Evolutionary conservation across 2,888 invertebrate genomes (phyloP).

Genomic region (Polydrusus tereticollis): DNA sequence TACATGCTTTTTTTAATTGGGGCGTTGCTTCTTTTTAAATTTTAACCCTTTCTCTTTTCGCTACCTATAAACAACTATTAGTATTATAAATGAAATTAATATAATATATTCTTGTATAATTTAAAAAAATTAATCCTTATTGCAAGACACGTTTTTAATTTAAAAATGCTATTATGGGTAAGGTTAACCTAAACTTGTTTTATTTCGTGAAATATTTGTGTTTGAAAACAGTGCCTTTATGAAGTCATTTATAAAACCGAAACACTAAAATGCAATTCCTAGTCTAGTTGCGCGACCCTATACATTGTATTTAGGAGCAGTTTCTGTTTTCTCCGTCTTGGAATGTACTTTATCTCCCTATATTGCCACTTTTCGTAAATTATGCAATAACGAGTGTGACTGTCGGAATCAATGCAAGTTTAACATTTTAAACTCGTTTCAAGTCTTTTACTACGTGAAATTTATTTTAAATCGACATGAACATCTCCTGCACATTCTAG

Average conservation of each 20-base stretch:
- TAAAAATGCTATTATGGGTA: too few species aligned
- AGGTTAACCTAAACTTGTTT: background rate
- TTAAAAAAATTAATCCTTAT: too few species aligned
- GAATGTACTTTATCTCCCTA: slow-evolving; percentile 42
- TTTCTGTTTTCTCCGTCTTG: slow-evolving; percentile 42
- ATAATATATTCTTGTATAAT: too few species aligned
- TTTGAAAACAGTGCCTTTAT: slow-evolving; percentile 17
- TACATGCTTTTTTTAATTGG: too few species aligned
- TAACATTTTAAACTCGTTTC: slow-evolving; percentile 45
- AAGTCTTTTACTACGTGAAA: slow-evolving; percentile 38
- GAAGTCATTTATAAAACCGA: slow-evolving; percentile 38
- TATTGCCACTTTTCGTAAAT: slow-evolving; percentile 47
- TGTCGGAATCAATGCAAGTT: slow-evolving; percentile 46
- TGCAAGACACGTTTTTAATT: too few species aligned
- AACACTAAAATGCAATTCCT: slow-evolving; percentile 45
- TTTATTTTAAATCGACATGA: slow-evolving; percentile 34
- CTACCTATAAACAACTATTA: too few species aligned
- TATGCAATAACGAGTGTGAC: slow-evolving; percentile 46
- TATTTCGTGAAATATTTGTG: slow-evolving; percentile 19
- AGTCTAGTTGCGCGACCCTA: slow-evolving; percentile 38
- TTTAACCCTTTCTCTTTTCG: too few species aligned
- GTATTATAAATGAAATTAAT: too few species aligned
- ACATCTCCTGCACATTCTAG: background rate
- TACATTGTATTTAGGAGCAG: slow-evolving; percentile 46
- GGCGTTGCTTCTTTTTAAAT: too few species aligned